Base-by-base conservation (phyloP, 92 coral and sea anemone genomes). In the Zoanthus gigantus region DNA sequence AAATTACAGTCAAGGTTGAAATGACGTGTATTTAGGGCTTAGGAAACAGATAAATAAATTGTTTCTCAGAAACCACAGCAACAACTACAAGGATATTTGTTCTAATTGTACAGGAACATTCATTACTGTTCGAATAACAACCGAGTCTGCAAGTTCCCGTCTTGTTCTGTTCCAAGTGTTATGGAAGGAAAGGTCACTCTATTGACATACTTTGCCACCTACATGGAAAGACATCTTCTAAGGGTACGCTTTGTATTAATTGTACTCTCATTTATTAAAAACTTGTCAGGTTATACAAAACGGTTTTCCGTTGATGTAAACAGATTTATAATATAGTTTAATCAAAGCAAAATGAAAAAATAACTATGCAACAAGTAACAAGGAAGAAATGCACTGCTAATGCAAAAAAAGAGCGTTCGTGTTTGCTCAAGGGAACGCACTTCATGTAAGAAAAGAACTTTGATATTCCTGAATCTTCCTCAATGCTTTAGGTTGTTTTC, bases 191-290 rank as follows among this genome's bases (percentile, higher is more conserved):
- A 97, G 88, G 94, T 92, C 52, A 95, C 94, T 72, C 84, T 97
- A 47, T 90, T 97, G 17, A 96, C 95, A 0, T 94, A 95, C 88
- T 97, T 97, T 88, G 94, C 96, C 17, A 97, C 94, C 68, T 97
- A 97, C 89, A 97, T 97, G 99, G 99, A 97, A 46, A 97, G 94
- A 80, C 99, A 97, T 74, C 90, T 97, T 52, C 88, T 97, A 53
- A 97, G 95, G 98, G 99, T 95, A 71, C 74, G 52, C 67, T 13
- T 42, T 42, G 47, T 1, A 16, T 11, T 1, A 58, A 13, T 1
- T 13, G 66, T 13, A n/a, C n/a, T 4, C 14, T 17, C 18, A 1
- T 14, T 9, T 2, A 56, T 4, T 47, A 47, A 56, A 56, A 9
- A 5, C 6, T 56, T 6, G 3, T 14, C n/a, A 11, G 1, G 66